Percentiles rank a stretch among this genome's conserved stretches.
These are phyloP conservation scores for Macrosteles quadrilineatus DNA, from an alignment of 1,140 invertebrate genomes.

Conservation along the genomic window DNA sequence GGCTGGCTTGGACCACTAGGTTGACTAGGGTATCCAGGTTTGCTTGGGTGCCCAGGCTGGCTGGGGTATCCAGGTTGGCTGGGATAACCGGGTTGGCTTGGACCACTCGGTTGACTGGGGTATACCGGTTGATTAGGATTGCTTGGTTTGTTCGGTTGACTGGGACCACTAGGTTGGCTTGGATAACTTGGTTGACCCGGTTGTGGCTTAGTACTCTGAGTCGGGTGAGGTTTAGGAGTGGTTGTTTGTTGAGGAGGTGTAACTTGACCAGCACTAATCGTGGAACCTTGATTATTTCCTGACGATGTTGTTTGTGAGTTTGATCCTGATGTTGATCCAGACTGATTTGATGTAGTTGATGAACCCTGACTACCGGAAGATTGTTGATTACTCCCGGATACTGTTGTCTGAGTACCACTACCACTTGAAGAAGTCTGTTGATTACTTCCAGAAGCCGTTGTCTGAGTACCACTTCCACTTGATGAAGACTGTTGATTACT, in stretches of 20 bases:
- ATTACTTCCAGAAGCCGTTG: conserved; percentile 33
- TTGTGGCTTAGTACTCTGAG: conserved; percentile 23
- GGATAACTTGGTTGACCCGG: conserved; percentile 14
- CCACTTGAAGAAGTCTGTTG: conserved; percentile 25
- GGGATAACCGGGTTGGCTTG: conserved; percentile 5
- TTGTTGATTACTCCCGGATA: conserved; percentile 19
- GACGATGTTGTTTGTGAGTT: conserved; percentile 24
- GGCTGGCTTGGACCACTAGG: background rate
- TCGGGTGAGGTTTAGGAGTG: background rate
- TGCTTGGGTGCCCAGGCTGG: background rate
- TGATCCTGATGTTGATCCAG: conserved; percentile 2
- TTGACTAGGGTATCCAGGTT: background rate
- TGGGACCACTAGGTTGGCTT: background rate
- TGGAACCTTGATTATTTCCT: background rate
- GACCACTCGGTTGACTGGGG: background rate
- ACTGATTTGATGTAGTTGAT: conserved; percentile 24
- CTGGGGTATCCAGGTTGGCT: background rate
- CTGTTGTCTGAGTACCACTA: too few relatives aligned
- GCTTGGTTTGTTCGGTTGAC: conserved; percentile 16
- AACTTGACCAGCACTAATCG: background rate
- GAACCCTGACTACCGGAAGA: conserved; percentile 30
- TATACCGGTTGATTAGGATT: background rate
- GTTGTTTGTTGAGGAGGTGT: background rate
- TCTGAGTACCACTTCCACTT: too few relatives aligned
- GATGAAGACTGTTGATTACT: conserved; percentile 37